A percentile compares a stretch with the other conserved stretches of the same genome.
Evolutionary conservation across 2,113 vertebrate genomes (phyloP).

Genomic region (Danionella cerebrum): DNA sequence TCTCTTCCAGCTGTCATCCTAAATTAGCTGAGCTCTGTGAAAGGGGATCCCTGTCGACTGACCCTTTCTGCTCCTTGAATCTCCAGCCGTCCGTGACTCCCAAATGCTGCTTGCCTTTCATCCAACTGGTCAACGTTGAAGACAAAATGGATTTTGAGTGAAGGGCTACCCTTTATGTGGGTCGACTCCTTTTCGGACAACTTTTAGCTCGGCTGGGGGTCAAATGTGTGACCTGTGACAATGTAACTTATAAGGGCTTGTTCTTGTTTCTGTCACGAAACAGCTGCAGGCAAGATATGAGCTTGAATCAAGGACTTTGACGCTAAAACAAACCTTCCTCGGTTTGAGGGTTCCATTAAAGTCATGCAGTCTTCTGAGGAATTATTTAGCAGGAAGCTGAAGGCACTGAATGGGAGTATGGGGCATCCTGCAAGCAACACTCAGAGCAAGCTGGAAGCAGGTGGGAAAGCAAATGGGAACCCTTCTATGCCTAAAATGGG

Average conservation of each 20-base stretch:
- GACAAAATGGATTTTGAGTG: conserved; percentile 51
- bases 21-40: conserved; percentile 47
- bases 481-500: conserved; percentile 96
- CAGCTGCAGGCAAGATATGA: conserved; percentile 70
- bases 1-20: conserved; percentile 48
- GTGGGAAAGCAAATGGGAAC: conserved; percentile 78
- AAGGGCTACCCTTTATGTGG: conserved; percentile 35
- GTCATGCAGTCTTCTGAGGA: conserved; percentile 91
- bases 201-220: conserved; percentile 40
- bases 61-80: conserved; percentile 40
- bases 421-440: conserved; percentile 71
- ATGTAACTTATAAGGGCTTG: conserved; percentile 57
- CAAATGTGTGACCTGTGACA: conserved; percentile 48
- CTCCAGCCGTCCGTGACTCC: conserved; percentile 44
- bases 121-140: conserved; percentile 36
- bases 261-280: conserved; percentile 52
- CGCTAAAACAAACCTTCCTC: conserved; percentile 70
- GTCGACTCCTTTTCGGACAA: background rate
- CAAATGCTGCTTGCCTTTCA: conserved; percentile 48
- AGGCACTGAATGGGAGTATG: conserved; percentile 82
- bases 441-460: conserved; percentile 69
- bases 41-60: conserved; percentile 40
- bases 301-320: conserved; percentile 67
- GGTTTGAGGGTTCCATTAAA: conserved; percentile 70
- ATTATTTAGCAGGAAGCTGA: conserved; percentile 85